phyloP scores from a whole-genome alignment of 2,888 invertebrate genomes.

The Ischnura elegans region DNA sequence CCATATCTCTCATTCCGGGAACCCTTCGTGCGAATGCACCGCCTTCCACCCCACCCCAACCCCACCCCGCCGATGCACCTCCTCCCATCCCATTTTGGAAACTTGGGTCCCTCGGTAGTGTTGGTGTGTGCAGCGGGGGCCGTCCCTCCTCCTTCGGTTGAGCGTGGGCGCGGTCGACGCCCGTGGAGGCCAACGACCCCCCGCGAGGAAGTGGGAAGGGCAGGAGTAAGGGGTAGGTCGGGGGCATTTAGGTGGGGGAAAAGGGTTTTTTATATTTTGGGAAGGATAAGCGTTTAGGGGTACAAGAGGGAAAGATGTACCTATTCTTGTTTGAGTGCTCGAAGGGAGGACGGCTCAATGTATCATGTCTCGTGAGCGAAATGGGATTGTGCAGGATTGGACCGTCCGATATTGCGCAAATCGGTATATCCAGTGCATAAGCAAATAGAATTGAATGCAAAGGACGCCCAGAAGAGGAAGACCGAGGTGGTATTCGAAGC shows the following conservation, averaged over 20 bases:
- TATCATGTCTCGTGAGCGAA: neutral
- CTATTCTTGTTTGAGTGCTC: neutral
- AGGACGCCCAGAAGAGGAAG: too few species aligned
- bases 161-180: slow-evolving; percentile 27
- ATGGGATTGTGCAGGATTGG: neutral
- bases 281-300: neutral
- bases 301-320: neutral
- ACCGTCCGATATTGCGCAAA: too few species aligned
- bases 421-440: too few species aligned
- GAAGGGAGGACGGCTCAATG: neutral
- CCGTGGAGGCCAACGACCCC: slow-evolving; percentile 26
- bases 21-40: neutral
- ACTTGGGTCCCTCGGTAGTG: neutral
- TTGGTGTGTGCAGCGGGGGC: neutral
- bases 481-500: too few species aligned
- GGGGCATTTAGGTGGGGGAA: neutral
- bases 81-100: neutral
- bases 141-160: neutral
- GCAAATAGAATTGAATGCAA: too few species aligned
- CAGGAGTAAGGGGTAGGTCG: neutral
- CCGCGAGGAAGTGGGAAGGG: neutral
- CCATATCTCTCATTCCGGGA: neutral
- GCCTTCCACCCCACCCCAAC: neutral
- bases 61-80: neutral
- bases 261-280: neutral